phyloP scores from a whole-genome alignment of 2,888 invertebrate genomes.

The Gibbula magus region DNA sequence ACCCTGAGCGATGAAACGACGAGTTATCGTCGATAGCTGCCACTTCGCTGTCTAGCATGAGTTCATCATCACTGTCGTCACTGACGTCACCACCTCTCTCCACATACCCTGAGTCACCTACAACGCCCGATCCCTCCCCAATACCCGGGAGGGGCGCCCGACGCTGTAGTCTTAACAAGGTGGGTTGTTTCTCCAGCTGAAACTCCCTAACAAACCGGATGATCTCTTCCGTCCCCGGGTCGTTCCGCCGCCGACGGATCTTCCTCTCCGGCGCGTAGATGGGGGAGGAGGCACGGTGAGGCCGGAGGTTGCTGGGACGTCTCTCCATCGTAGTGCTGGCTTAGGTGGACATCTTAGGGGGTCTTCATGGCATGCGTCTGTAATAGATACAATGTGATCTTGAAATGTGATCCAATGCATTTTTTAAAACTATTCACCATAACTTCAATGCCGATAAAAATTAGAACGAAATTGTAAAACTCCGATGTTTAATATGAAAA shows the following conservation, averaged over 20 bases:
- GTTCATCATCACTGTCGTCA: conserved; percentile 52
- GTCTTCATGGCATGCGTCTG: too few species aligned
- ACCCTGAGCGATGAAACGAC: background rate
- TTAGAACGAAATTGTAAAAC: too few species aligned
- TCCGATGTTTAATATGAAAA: too few species aligned
- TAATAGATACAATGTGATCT: too few species aligned
- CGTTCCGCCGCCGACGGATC: conserved; percentile 43
- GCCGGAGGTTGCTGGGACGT: conserved; percentile 1
- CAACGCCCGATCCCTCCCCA: conserved; percentile 40
- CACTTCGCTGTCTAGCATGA: conserved; percentile 51
- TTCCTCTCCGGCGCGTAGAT: conserved; percentile 27
- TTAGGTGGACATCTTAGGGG: background rate
- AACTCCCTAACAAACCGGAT: conserved; percentile 57
- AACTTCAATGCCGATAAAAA: too few species aligned
- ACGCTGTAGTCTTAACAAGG: conserved; percentile 51
- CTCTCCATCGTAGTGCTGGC: background rate
- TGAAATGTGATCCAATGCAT: too few species aligned
- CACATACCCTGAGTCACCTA: conserved; percentile 51
- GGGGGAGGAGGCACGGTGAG: conserved; percentile 1
- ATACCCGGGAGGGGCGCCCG: conserved; percentile 56
- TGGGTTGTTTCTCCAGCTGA: conserved; percentile 58
- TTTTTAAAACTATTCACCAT: too few species aligned
- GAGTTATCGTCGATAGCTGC: conserved; percentile 31
- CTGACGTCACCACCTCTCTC: conserved; percentile 45
- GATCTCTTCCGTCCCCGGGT: conserved; percentile 55